Base-by-base conservation (phyloP, 2,888 invertebrate genomes). In the Erebia palarica region DNA sequence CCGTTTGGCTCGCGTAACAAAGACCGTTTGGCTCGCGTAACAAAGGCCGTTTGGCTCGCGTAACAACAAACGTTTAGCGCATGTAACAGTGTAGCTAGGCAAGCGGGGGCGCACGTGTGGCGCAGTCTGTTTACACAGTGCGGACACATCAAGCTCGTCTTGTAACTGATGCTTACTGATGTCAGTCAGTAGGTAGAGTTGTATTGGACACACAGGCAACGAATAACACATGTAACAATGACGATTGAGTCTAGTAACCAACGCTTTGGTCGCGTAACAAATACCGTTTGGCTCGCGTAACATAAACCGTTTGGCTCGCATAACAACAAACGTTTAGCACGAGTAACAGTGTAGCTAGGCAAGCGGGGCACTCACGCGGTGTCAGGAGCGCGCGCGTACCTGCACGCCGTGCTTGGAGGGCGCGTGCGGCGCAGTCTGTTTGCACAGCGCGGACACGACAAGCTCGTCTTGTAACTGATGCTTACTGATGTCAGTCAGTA, bases 331-430 rank as follows among this genome's bases (percentile, higher is more conserved):
- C 16, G 16, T 7, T 7, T 27, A 4, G 58, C 13, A 10, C 14
- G 42, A 16, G 13, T 27, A 44, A 51, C 36, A 57, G 66, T 66
- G 55, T 66, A 57, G 66, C 66, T 55, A 66, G 55, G 55, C 66
- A 66, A 66, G 66, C 53, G 58, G 67, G 10, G 94, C 69, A 73
- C 74, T 75, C 73, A 75, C 75, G 67, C 57, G 67, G 63, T 70
- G 61, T 59, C 73, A 85, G 84, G 87, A 82, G 66, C 66, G 66
- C 86, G 72, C 60, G 70, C 68, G 59, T 81, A 81, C 97, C 96
- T 97, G 97, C 94, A 97, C 97, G 94, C 96, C 97, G 86, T 96
- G 96, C 89, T 96, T 96, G 82, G 95, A 94, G 85, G 96, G 47
- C 47, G 47, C 47, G 47, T 13, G 11, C 47, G 47, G 11, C 13